These are phyloP conservation scores for Xylota sylvarum DNA, from an alignment of 2,888 invertebrate species.

Conservation along the genomic window DNA sequence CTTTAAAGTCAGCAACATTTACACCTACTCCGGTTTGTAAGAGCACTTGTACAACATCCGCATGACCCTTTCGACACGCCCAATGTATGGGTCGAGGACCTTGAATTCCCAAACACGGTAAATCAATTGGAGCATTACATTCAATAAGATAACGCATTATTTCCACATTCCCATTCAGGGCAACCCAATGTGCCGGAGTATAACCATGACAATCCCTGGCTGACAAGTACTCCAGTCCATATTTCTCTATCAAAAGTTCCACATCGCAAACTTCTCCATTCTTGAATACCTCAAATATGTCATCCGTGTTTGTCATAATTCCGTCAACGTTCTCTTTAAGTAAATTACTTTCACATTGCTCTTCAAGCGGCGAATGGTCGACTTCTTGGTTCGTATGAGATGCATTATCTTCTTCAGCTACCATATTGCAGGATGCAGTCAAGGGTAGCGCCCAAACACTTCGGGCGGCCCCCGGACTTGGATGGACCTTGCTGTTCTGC, in stretches of 20 bases:
- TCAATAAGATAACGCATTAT: constrained; percentile 95
- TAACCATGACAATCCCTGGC: constrained; percentile 96
- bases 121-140: constrained; percentile 92
- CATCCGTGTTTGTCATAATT: constrained; percentile 85
- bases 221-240: constrained; percentile 91
- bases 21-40: constrained; percentile 94
- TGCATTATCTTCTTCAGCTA: constrained; percentile 88
- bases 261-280: constrained; percentile 94
- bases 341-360: constrained; percentile 85
- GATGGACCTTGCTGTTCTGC: constrained; percentile 88
- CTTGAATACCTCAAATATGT: constrained; percentile 94
- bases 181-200: constrained; percentile 95
- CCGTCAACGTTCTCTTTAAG: constrained; percentile 82
- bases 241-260: constrained; percentile 93
- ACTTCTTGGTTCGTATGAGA: constrained; percentile 84
- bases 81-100: constrained; percentile 97
- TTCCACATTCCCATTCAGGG: constrained; percentile 94
- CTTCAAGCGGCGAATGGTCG: constrained; percentile 83
- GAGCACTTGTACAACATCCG: constrained; percentile 93
- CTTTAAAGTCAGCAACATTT: constrained; percentile 95
- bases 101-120: constrained; percentile 92
- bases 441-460: constrained; percentile 94
- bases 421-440: constrained; percentile 92
- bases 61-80: constrained; percentile 97
- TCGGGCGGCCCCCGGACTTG: constrained; percentile 95